Percentiles rank a stretch among this genome's conserved stretches.
Conservation (phyloP, 2,797 vertebrate genomes). For the Brotula barbata region DNA sequence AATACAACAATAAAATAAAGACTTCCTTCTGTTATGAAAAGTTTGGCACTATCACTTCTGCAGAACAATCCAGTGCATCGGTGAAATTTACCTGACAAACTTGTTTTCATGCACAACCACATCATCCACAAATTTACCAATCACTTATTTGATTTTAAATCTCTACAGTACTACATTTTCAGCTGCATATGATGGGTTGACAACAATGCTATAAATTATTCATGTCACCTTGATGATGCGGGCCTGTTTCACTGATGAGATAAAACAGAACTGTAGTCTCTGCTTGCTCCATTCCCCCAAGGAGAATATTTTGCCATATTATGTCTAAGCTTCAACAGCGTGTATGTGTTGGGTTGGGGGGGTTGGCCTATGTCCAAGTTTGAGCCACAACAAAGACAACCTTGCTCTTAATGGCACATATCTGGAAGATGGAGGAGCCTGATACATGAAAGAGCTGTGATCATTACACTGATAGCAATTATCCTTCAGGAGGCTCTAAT, state of each 20-base stretch:
- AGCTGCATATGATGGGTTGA: constrained; percentile 28
- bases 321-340: constrained; percentile 46
- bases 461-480: constrained; percentile 80
- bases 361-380: constrained; percentile 73
- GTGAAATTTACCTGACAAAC: no score
- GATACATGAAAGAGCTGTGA: constrained; percentile 76
- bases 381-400: constrained; percentile 73
- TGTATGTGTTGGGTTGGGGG: constrained; percentile 20
- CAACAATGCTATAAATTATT: constrained; percentile 56
- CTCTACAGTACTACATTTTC: constrained; percentile 28
- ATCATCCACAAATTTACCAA: no score
- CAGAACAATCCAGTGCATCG: no score
- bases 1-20: constrained; percentile 62
- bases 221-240: constrained; percentile 61
- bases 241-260: constrained; percentile 56
- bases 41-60: constrained; percentile 9
- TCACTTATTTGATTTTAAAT: not conserved
- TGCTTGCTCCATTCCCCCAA: constrained; percentile 21
- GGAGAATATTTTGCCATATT: constrained; percentile 63
- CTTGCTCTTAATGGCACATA: constrained; percentile 77
- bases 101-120: no score
- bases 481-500: constrained; percentile 77
- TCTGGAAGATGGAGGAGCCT: constrained; percentile 71
- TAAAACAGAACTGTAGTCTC: constrained; percentile 42
- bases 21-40: constrained; percentile 34